Evolutionary conservation across 2,888 invertebrate species (phyloP), one percentile per base, ranked within the genome.

Genomic region (Bugula neritina): DNA sequence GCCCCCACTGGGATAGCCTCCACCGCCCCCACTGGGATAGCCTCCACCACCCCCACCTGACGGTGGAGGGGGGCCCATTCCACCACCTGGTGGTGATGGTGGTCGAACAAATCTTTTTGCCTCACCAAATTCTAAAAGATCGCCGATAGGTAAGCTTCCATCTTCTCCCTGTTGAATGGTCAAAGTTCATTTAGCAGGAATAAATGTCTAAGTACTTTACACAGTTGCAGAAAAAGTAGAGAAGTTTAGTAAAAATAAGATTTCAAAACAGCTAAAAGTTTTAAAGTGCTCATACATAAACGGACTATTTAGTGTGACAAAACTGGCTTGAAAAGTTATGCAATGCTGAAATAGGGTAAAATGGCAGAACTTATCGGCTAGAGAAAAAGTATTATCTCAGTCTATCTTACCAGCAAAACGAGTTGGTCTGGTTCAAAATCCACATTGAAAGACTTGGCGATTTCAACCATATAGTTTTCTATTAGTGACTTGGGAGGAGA

Each of bases 401-500:
- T n/a, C n/a, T n/a, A n/a, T 43, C 27, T 2, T 34, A 70, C 52
- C 70, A 70, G 72, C 23, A 71, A 25, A 25, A 73, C 31, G 10
- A 52, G 43, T 76, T 93, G 91, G 87, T 97, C 96, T 0, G 97
- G 95, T 75, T 92, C 92, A 83, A 96, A 98, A 72, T 91, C 90
- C 72, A 98, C 90, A 83, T 93, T 91, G 81, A 93, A 96, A 80
- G 91, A 92, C 83, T 92, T 94, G 0, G 97, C 94, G 78, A 98
- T 98, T 86, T 96, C 96, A 13, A 77, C 73, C 76, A 77, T 72
- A 72, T 77, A 77, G 82, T 91, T 92, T 83, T 97, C 97, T 10
- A 98, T 91, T n/a, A 98, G 87, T 71, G 95, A 86, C 83, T 94
- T 96, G 0, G 96, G 93, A 1, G 97, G 97, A 54, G 94, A 93